Evolutionary conservation across 2,113 vertebrate genomes (phyloP).

Genomic region (Passer montanus): DNA sequence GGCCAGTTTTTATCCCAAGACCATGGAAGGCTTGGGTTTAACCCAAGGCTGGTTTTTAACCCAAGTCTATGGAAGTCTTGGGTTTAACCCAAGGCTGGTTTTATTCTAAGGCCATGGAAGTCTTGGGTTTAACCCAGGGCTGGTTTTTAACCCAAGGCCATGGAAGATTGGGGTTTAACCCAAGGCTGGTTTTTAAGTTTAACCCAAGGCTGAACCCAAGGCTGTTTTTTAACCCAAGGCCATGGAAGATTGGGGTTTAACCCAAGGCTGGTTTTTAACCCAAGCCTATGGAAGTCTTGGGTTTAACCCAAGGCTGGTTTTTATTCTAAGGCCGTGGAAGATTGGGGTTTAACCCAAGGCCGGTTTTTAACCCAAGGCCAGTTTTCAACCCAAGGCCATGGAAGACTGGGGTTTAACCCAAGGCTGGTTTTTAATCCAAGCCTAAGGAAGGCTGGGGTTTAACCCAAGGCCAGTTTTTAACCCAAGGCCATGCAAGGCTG

Average conservation of each 20-base stretch:
- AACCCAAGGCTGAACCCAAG: too few species aligned
- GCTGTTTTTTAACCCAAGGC: too few species aligned
- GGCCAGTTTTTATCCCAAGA: too few species aligned
- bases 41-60: too few species aligned
- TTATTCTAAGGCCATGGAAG: neutral
- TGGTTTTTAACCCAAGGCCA: rapidly evolving
- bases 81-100: neutral
- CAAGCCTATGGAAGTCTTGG: rapidly evolving
- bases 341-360: rapidly evolving
- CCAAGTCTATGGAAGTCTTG: neutral
- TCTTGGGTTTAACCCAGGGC: rapidly evolving
- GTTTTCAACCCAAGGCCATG: neutral
- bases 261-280: rapidly evolving
- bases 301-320: too few species aligned
- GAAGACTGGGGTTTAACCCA: neutral
- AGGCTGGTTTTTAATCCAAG: neutral
- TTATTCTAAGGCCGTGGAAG: neutral
- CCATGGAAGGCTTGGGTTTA: neutral
- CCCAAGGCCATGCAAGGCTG: too few species aligned
- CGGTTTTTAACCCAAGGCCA: too few species aligned
- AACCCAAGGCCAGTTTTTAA: rapidly evolving
- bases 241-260: neutral
- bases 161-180: rapidly evolving
- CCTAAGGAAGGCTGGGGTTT: neutral
- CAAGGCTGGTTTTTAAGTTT: neutral